Evolutionary conservation across 1,140 invertebrate species (phyloP), one percentile per base, ranked within the genome.

Genomic region (Neelides sp.): DNA sequence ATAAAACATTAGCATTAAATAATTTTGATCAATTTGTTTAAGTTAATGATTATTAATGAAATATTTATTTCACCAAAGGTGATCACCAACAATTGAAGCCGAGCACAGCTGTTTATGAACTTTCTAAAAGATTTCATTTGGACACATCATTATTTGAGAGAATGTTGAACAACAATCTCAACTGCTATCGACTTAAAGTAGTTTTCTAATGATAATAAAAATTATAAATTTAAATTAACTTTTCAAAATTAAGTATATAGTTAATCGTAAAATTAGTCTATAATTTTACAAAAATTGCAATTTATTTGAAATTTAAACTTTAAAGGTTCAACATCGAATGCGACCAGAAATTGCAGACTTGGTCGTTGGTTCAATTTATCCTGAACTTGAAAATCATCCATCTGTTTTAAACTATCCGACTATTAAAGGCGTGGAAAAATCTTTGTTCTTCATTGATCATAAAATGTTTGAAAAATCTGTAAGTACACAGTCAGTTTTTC

Each of bases 31-130:
- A 13, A 8, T 13, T 48, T 1, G 5, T 39, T 26, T 5, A 3
- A 39, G n/a, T 40, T 17, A 27, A 26, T 39, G 26, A 35, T 2
- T 10, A 24, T 48, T 15, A n/a, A 39, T 51, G 13, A 22, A 22
- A 20, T 12, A 28, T 52, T 52, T 27, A 5, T 28, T 23, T 22
- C 20, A 27, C 40, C 2, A 28, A 52, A 76, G 82, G 82, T 42
- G 85, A 90, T 65, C 82, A 85, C 66, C 72, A 80, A 59, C 83
- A 86, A 64, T 63, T 86, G 30, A 73, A 78, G 50, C 83, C 83
- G 0, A 74, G 69, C 17, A 75, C 76, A 2, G 72, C 78, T 7
- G 72, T 73, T 42, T 75, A 75, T 62, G 62, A 67, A 32, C 63
- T 83, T 36, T 75, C 74, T 22, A 73, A 66, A 50, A 59, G 76